Evolutionary conservation across 2,113 vertebrate species (phyloP).

Genomic region (Pseudorhombus dupliciocellatus): DNA sequence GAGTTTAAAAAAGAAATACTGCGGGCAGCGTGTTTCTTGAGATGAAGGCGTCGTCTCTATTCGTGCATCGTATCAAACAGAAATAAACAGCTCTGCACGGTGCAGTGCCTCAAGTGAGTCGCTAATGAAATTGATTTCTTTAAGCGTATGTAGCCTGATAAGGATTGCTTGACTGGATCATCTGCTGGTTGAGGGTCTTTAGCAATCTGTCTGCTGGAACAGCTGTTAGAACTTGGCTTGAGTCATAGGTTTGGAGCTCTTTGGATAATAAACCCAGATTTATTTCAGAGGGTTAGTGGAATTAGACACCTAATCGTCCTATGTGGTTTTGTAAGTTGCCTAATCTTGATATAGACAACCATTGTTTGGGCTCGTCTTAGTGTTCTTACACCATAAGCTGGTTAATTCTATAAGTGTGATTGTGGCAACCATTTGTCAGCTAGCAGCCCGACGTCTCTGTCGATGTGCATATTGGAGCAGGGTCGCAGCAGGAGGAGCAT

Average conservation of each 20-base stretch:
- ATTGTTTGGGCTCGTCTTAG: slow-evolving; percentile 79
- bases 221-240: slow-evolving; percentile 81
- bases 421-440: slow-evolving; percentile 67
- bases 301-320: slow-evolving; percentile 91
- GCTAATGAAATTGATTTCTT: slow-evolving; percentile 70
- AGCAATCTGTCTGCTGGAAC: slow-evolving; percentile 71
- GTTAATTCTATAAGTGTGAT: slow-evolving; percentile 77
- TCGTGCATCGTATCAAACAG: not conserved
- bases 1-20: not conserved
- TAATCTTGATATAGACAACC: slow-evolving; percentile 81
- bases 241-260: slow-evolving; percentile 75
- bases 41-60: not conserved
- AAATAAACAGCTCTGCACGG: not conserved
- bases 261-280: slow-evolving; percentile 86
- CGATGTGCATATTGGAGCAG: slow-evolving; percentile 37
- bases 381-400: slow-evolving; percentile 72
- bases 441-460: slow-evolving; percentile 51
- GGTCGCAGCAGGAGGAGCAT: slow-evolving; percentile 59
- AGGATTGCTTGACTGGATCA: slow-evolving; percentile 65
- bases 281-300: slow-evolving; percentile 84
- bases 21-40: no score
- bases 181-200: slow-evolving; percentile 66
- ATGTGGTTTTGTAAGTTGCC: slow-evolving; percentile 84
- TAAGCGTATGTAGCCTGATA: slow-evolving; percentile 49
- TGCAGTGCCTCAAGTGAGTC: slow-evolving; percentile 9